phyloP scores from a whole-genome alignment of 2,888 invertebrate species.

The Thysanoteuthis rhombus region DNA sequence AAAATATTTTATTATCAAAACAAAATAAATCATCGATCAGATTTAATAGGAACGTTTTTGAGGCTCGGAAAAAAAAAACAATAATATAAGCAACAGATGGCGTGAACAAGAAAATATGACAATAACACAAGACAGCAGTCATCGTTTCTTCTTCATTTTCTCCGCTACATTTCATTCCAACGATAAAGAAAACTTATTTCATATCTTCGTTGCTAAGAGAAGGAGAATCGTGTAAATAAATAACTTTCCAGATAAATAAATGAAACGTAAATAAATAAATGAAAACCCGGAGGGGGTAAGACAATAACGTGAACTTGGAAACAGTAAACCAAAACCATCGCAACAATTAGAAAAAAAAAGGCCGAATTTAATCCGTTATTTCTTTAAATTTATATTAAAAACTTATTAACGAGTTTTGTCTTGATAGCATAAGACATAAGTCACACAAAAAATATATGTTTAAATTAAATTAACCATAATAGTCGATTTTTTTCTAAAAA shows the following conservation, averaged over 20 bases:
- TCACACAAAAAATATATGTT: no score
- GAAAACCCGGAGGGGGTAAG: background rate
- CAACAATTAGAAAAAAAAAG: no score
- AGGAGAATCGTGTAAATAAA: background rate
- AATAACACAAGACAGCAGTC: background rate
- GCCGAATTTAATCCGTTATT: no score
- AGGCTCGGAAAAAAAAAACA: background rate
- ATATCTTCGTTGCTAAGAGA: background rate
- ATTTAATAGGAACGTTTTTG: background rate
- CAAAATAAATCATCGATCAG: background rate
- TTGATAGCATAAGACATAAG: no score
- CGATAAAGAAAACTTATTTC: background rate
- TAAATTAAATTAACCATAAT: no score
- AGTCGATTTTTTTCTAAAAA: no score
- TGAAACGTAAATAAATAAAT: background rate
- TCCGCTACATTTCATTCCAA: background rate
- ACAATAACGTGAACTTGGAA: no score
- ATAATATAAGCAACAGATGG: background rate
- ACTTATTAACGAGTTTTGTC: no score
- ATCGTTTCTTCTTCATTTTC: background rate
- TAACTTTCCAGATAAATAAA: background rate
- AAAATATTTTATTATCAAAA: background rate
- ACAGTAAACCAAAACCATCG: no score
- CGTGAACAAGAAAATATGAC: background rate
- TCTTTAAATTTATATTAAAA: no score